phyloP scores from a whole-genome alignment of 1,140 invertebrate species.

The Sarcophaga peregrina region DNA sequence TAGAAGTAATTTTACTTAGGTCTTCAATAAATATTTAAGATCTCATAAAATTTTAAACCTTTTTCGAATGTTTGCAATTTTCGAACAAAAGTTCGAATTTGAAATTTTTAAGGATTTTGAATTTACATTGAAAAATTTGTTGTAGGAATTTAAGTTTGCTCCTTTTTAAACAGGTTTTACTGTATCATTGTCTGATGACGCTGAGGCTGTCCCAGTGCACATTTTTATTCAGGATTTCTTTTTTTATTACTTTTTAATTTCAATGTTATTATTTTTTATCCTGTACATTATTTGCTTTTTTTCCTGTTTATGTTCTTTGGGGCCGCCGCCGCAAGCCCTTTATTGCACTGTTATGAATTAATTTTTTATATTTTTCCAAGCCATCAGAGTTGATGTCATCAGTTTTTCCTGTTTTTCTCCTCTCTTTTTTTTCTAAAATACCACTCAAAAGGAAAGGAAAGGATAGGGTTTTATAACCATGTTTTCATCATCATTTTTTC shows the following conservation, averaged over 20 bases:
- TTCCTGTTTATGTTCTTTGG: background rate
- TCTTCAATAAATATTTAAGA: too few relatives aligned
- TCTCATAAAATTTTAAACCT: too few relatives aligned
- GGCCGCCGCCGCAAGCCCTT: background rate
- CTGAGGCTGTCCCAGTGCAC: background rate
- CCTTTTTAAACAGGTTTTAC: background rate
- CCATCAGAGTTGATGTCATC: constrained; percentile 19
- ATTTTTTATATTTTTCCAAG: constrained; percentile 2
- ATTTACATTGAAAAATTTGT: too few relatives aligned
- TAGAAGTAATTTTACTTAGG: too few relatives aligned
- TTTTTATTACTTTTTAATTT: background rate
- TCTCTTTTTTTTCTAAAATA: background rate
- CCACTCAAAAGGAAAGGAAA: background rate
- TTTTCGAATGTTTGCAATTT: too few relatives aligned
- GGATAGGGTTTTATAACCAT: background rate
- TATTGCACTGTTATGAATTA: constrained; percentile 6
- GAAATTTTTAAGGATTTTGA: too few relatives aligned
- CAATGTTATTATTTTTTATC: background rate
- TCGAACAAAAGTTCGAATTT: too few relatives aligned
- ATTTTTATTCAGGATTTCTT: background rate
- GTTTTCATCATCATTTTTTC: background rate
- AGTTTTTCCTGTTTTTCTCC: background rate
- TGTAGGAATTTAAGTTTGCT: too few relatives aligned
- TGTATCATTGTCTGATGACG: background rate
- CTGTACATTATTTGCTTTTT: background rate